Base-by-base conservation (phyloP, 1,140 invertebrate species). In the Cheumatopsyche charites region DNA sequence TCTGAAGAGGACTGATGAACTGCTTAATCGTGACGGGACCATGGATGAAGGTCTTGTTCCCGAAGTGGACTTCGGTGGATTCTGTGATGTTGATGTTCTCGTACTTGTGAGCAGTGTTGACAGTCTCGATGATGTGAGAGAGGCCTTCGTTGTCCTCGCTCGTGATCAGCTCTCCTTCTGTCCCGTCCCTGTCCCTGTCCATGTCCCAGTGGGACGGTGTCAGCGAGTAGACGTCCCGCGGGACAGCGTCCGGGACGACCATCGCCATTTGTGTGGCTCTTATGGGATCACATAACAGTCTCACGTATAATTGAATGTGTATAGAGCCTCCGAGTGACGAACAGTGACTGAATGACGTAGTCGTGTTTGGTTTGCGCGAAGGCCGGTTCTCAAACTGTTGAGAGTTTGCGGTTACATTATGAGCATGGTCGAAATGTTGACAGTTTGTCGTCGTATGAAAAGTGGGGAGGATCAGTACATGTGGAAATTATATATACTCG, bases 1-100 rank as follows among this genome's bases (percentile, higher is more conserved):
- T 36, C 29, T 36, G 3, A 9, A 36, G 3, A 36, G 77, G 77
- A 23, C 85, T 86, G 71, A 89, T 81, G 76, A 89, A 84, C 76
- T 89, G 87, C 77, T 88, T 88, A 12, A 90, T 89, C 36, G 87
- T 89, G 4, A 90, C 88, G 0, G 88, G 88, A 15, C 87, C 88
- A 70, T 89, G 86, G 77, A 88, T 89, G 73, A 86, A 86, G 2
- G 87, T 88, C 74, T 88, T 89, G 71, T 88, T 87, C 9, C 88
- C 89, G 41, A 90, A 84, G 74, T 88, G 87, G 2, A 90, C 85
- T 72, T 89, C 87, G n/a, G 80, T 82, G 0, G 88, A 88, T 74
- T 89, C 87, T 42, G 80, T 84, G 0, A 89, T 80, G 11, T 82
- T 83, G 13, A 89, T 83, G 72, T 86, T 85, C 6, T 85, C 86